phyloP scores from a whole-genome alignment of 2,113 vertebrate species.

The Phasianus colchicus region DNA sequence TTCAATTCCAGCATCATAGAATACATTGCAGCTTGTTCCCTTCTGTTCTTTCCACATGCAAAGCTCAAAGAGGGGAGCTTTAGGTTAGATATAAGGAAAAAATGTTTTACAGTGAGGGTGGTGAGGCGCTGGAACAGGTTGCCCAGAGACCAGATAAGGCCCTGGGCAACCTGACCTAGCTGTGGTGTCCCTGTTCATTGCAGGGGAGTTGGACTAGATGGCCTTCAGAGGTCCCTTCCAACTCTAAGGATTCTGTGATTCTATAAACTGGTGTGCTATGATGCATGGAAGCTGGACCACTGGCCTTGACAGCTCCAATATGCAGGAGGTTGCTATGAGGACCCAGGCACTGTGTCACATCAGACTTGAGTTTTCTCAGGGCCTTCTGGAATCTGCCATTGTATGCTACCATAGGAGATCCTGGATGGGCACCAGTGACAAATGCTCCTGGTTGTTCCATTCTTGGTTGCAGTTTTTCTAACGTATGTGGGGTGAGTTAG shows the following conservation, averaged over 20 bases:
- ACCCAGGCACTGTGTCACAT: neutral
- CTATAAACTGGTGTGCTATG: no score
- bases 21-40: neutral
- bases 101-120: no score
- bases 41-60: neutral
- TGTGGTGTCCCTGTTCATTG: no score
- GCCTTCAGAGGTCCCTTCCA: no score
- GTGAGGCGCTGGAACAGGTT: no score
- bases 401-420: neutral
- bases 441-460: neutral
- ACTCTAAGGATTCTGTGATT: no score
- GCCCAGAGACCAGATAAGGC: no score
- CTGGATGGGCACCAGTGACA: neutral
- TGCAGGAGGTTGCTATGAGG: neutral
- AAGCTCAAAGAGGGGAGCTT: no score
- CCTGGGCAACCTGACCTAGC: no score
- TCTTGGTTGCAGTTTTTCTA: neutral
- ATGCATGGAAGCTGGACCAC: neutral
- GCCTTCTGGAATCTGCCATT: neutral
- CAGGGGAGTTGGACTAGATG: no score
- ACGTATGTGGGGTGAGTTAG: neutral
- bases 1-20: neutral
- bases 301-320: neutral
- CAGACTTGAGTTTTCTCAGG: neutral
- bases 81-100: no score